phyloP scores from a whole-genome alignment of 2,113 vertebrate genomes.

The Prietella phreatophila region DNA sequence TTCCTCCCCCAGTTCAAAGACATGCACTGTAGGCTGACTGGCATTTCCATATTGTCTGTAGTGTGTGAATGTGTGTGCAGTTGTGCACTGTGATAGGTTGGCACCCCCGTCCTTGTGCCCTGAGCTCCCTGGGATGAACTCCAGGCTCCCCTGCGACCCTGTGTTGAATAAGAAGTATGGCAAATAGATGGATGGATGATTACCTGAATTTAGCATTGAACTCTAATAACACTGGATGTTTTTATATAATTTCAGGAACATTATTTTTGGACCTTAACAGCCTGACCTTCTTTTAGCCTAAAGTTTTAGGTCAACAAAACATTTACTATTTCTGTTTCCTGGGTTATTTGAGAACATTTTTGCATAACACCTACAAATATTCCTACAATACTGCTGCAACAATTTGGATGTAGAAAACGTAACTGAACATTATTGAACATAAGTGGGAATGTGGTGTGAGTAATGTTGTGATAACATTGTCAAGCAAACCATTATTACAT shows the following conservation, averaged over 20 bases:
- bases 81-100: too few species aligned
- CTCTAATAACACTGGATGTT: neutral
- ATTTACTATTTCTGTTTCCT: neutral
- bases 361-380: neutral
- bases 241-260: neutral
- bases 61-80: too few species aligned
- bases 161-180: too few species aligned
- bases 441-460: neutral
- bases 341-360: neutral
- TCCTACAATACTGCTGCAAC: neutral
- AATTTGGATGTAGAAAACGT: neutral
- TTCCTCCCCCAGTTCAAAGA: too few species aligned
- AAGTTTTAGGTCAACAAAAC: neutral
- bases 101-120: too few species aligned
- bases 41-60: too few species aligned
- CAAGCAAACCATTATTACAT: neutral
- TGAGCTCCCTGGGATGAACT: too few species aligned
- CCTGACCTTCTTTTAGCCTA: neutral
- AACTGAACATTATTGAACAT: neutral
- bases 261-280: neutral
- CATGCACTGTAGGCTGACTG: too few species aligned
- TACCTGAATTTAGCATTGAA: neutral
- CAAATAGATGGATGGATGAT: neutral
- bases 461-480: neutral
- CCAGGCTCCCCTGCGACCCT: too few species aligned